Evolutionary conservation across 1,140 invertebrate genomes (phyloP).

Genomic region (Tyrophagus putrescentiae): DNA sequence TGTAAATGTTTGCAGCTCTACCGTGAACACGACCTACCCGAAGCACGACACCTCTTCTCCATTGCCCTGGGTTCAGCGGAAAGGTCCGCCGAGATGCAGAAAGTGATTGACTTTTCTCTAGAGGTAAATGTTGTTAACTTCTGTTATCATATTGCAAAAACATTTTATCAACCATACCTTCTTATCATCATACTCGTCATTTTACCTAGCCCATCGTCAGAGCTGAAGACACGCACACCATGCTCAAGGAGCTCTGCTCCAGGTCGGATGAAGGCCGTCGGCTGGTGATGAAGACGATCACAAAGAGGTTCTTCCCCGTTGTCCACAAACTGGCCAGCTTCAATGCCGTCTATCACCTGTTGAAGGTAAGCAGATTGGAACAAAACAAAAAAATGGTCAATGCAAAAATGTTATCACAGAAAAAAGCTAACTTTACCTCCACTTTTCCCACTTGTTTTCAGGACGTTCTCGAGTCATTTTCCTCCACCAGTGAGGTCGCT

Average conservation of each 20-base stretch:
- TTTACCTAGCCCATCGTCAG: not conserved
- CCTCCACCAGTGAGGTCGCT: not conserved
- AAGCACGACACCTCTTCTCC: constrained; percentile 79
- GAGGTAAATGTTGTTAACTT: not conserved
- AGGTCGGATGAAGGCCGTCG: not conserved
- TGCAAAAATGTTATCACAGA: too few species aligned
- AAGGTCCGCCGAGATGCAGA: constrained; percentile 50
- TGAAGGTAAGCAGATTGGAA: constrained; percentile 1
- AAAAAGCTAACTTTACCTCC: not conserved
- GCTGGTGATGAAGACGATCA: not conserved
- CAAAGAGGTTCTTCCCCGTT: not conserved
- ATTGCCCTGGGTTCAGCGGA: constrained; percentile 58
- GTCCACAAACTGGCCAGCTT: not conserved
- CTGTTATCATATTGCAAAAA: constrained; percentile 7
- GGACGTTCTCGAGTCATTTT: constrained; percentile 5
- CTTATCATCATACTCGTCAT: not conserved
- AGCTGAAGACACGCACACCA: not conserved
- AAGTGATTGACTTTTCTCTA: constrained; percentile 44
- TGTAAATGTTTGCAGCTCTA: constrained; percentile 44
- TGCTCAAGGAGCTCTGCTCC: not conserved
- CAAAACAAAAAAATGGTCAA: too few species aligned
- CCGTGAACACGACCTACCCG: constrained; percentile 31
- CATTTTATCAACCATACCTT: not conserved
- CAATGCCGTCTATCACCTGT: not conserved
- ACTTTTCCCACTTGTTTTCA: not conserved